Evolutionary conservation across 2,888 invertebrate species (phyloP), one percentile per base, ranked within the genome.

Genomic region (Pantelozetes paolii): DNA sequence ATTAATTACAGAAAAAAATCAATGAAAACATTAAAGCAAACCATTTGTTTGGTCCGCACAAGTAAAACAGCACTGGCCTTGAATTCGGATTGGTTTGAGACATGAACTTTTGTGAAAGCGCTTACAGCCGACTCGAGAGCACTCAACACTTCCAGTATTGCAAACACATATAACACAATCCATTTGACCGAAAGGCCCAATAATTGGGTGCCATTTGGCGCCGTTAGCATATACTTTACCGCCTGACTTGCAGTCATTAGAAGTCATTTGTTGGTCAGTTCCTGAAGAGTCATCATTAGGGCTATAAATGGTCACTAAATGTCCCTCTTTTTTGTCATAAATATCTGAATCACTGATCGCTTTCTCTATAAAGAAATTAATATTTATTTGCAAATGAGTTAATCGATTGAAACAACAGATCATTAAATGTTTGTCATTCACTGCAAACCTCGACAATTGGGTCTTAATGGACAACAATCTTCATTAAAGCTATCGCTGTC

Each of bases 151-250:
- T 74, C 75, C 74, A 71, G 26, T 57, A 87, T 91, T 90, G 87
- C 95, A 95, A 79, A 89, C 87, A 82, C 95, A 95, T 79, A 89
- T 90, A 81, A 94, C 90, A 82, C 94, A 95, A 82, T 91, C 88
- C 82, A 92, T 88, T 80, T 90, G 90, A 48, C 94, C 94, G 80
- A 92, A 89, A n/a, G 93, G 91, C 80, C 89, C 89, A 78, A 95
- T 87, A 23, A 89, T 87, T 0, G 94, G 94, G 84, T 94, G 92
- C 87, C 92, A 95, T 81, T 90, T 91, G 79, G 89, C 88, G 45
- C 92, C 92, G 78, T 88, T 87, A 72, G 84, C 84, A 80, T 90
- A 90, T 0, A 89, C 87, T 62, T 87, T 87, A 0, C 89, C 88
- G 59, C 80, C 78, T 77, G 82, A 81, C 62, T 79, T 80, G 84